Percentiles rank a stretch among this genome's conserved stretches.
Conservation (phyloP, 1,140 invertebrate genomes). For the Augochlora pura region DNA sequence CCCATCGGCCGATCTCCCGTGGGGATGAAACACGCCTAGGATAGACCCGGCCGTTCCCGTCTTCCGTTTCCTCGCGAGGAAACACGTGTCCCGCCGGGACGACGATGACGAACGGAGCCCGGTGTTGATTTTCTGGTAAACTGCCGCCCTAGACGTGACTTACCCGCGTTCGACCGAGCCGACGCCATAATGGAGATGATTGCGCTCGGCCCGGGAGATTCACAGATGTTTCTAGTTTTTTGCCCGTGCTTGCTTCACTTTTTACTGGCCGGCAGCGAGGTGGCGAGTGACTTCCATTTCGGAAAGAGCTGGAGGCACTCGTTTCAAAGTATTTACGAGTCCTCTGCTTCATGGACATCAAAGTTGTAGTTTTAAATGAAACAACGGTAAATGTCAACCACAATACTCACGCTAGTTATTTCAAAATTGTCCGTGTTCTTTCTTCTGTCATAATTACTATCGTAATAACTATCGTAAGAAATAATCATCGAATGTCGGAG, state of each 20-base stretch:
- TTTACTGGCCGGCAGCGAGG: background rate
- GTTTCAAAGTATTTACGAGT: too few species aligned
- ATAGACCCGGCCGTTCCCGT: conserved; percentile 4
- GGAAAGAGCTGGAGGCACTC: too few species aligned
- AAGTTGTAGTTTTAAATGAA: too few species aligned
- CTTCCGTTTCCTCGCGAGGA: conserved; percentile 6
- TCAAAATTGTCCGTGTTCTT: too few species aligned
- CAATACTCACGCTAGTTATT: too few species aligned
- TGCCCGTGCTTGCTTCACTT: background rate
- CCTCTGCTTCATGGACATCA: too few species aligned
- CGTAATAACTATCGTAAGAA: too few species aligned
- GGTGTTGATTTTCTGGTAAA: background rate
- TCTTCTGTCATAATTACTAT: too few species aligned
- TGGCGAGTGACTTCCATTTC: background rate
- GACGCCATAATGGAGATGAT: background rate
- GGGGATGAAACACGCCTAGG: conserved; percentile 1
- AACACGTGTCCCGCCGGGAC: conserved; percentile 20
- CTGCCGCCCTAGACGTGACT: background rate
- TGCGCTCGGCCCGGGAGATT: background rate
- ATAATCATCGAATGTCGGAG: too few species aligned
- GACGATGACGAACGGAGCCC: conserved; percentile 10
- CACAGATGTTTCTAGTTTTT: background rate
- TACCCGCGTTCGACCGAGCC: background rate
- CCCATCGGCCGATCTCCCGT: conserved; percentile 11
- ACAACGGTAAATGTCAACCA: too few species aligned